phyloP scores from a whole-genome alignment of 2,113 vertebrate genomes.

The Strix aluco region DNA sequence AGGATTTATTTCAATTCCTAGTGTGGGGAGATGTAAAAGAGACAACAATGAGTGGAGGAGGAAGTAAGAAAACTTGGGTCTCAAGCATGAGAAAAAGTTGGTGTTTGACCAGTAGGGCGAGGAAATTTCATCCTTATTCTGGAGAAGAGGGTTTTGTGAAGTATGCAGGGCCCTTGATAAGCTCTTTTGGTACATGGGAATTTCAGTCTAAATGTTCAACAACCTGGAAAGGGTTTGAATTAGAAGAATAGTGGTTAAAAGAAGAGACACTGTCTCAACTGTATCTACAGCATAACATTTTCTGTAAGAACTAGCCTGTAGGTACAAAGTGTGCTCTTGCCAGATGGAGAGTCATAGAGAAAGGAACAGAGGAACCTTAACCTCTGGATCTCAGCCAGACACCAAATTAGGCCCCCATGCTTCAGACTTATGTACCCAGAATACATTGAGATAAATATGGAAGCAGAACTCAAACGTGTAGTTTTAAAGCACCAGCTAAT shows the following conservation, averaged over 20 bases:
- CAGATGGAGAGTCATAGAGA: not conserved
- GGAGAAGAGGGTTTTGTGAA: not conserved
- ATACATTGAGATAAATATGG: not conserved
- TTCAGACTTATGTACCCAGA: not conserved
- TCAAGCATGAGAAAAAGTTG: not conserved
- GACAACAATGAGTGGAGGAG: not conserved
- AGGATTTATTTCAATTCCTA: not conserved
- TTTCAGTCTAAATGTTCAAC: not conserved
- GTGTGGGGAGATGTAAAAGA: not conserved
- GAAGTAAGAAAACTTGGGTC: not conserved
- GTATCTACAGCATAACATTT: not conserved
- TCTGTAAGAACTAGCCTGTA: not conserved
- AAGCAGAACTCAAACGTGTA: not conserved
- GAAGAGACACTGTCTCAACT: not conserved
- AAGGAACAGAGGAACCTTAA: not conserved
- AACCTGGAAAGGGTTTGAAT: not conserved
- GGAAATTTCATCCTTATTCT: not conserved
- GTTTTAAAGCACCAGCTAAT: not conserved
- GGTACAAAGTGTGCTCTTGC: not conserved
- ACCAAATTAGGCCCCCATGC: not conserved
- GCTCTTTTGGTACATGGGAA: not conserved
- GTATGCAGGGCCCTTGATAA: too few relatives aligned
- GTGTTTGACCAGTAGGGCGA: not conserved
- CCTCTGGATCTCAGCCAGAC: not conserved
- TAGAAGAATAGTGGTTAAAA: not conserved